Evolutionary conservation across 2,113 vertebrate species (phyloP), one percentile per base, ranked within the genome.

Genomic region (Rhynchopsitta pachyrhyncha): DNA sequence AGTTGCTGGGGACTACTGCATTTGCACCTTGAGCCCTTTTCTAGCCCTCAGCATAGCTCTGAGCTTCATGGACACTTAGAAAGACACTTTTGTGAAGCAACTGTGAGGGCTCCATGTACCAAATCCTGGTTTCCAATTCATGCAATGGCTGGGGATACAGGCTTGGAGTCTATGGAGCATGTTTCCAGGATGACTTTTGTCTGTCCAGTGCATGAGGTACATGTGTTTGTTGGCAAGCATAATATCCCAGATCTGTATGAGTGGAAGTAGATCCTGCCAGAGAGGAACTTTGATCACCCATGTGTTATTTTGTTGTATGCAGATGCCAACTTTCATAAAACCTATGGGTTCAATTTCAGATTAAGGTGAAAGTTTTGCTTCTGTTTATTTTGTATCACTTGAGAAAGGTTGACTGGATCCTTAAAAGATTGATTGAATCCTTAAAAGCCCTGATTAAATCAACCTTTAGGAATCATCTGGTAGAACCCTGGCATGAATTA

Each of bases 241-340:
- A 46, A 82, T 75, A 70, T n/a, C 28, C 23, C 39, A 79, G 18
- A 46, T 66, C 42, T 82, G 1, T 12, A 31, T 49, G 59, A 33
- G 20, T 92, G 82, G 59, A 83, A 88, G 39, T 20, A 70, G 49
- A 76, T 71, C 47, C 75, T 66, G 31, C 85, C 70, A 87, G 63
- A 89, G 47, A 76, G 66, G 42, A 82, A 55, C 75, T 95, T 94
- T 86, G 78, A 82, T 96, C 84, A 31, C 4, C 66, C 70, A 35
- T 71, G 62, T 87, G 87, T 69, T 37, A 66, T 78, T 76, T 85
- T 87, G 52, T 95, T 11, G 14, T 73, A 52, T 17, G 44, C n/a
- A 82, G 78, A 68, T 85, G 84, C 87, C 84, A 91, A 22, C 50
- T 82, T 90, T 69, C 41, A 77, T 94, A 92, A 95, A 73, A 57